Evolutionary conservation across 2,113 vertebrate genomes (phyloP), one percentile per base, ranked within the genome.

Genomic region (Puma concolor): DNA sequence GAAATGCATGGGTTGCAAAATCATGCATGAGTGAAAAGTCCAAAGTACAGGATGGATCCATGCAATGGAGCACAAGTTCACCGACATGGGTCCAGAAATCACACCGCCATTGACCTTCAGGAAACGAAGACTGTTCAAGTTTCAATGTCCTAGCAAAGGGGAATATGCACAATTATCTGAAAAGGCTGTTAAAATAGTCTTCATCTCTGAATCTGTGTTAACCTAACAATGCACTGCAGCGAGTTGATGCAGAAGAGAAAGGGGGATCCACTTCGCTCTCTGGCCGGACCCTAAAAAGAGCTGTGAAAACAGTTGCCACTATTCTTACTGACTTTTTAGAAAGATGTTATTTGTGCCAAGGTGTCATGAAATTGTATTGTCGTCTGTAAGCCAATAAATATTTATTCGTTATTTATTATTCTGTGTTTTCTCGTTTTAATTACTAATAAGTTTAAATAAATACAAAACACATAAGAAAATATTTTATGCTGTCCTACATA

Each of bases 261-360:
- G 0, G 5, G 14, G 10, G 4, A 7, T 7, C 4, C 2, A 63
- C 27, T 4, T 38, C 0, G 4, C 12, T 71, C 4, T 33, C 27
- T 44, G 33, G 25, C 25, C 15, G 15, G n/a, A 71, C 3, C 3
- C 31, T 5, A 14, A 29, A 33, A 29, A 67, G 25, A 80, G 9
- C 63, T 41, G 15, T 29, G 50, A 33, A 66, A 50, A 3, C 5
- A 4, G 21, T 3, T 0, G 0, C 15, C 27, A 15, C 10, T 31
- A 12, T 44, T 31, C 11, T 17, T 1, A 16, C 5, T 13, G 36
- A 17, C 0, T 17, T 25, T 76, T 60, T 38, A 10, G 7, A n/a
- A 84, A 67, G 17, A 23, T 7, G 33, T 13, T 38, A 67, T 31
- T 77, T n/a, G 16, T 72, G 48, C n/a, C 15, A 15, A 27, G 12